Percentiles rank a stretch among this genome's conserved stretches.
Conservation (phyloP, 2,113 vertebrate genomes). For the Calyptomena viridis region DNA sequence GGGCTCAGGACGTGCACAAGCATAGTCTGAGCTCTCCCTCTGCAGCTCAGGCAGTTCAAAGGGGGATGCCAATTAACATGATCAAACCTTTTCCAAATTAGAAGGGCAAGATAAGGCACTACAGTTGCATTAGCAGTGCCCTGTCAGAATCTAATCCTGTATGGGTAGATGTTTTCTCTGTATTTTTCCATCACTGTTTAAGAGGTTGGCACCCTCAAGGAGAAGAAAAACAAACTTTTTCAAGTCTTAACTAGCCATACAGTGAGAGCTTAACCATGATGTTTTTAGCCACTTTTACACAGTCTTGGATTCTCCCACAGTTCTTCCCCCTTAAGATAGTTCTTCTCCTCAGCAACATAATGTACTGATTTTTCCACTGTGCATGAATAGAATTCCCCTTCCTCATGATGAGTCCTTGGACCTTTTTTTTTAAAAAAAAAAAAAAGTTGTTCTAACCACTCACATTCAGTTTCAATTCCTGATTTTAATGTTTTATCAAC, state of each 20-base stretch:
- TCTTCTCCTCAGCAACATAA: not conserved
- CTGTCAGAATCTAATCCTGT: not conserved
- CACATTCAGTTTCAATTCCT: not conserved
- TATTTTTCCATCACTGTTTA: not conserved
- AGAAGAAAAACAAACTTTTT: not conserved
- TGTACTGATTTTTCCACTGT: not conserved
- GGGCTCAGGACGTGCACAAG: not conserved
- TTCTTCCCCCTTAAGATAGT: not conserved
- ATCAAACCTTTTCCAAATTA: not conserved
- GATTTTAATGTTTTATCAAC: not conserved
- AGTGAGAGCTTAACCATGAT: not conserved
- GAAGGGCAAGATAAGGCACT: not conserved
- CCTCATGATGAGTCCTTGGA: not conserved
- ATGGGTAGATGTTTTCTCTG: not conserved
- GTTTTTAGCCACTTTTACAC: not conserved
- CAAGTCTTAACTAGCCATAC: not conserved
- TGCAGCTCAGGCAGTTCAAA: not conserved
- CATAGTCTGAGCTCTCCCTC: not conserved
- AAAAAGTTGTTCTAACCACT: not conserved
- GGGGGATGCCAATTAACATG: not conserved
- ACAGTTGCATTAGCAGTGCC: not conserved
- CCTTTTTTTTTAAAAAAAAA: not conserved
- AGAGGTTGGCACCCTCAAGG: not conserved
- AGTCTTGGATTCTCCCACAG: not conserved
- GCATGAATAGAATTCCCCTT: not conserved